phyloP scores from a whole-genome alignment of 2,888 invertebrate genomes.

The Thera obeliscata region DNA sequence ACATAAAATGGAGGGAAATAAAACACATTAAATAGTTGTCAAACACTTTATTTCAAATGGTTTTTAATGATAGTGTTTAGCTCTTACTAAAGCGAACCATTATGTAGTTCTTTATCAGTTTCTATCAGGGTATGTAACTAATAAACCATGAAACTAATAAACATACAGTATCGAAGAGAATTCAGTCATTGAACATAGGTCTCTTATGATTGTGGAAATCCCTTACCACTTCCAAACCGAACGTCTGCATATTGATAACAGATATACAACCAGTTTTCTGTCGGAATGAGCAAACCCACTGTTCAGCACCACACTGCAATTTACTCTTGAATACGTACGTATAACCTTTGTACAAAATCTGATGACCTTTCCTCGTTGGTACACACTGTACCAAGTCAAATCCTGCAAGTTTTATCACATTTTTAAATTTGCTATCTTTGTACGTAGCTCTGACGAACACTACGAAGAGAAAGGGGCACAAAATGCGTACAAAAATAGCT shows the following conservation, averaged over 20 bases:
- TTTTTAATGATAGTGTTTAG: not conserved
- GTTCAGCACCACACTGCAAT: slow-evolving; percentile 76
- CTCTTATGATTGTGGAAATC: slow-evolving; percentile 80
- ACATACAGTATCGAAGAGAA: not conserved
- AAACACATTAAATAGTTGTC: slow-evolving; percentile 11
- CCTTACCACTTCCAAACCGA: slow-evolving; percentile 74
- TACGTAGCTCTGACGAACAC: slow-evolving; percentile 20
- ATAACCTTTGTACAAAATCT: slow-evolving; percentile 76
- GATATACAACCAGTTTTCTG: slow-evolving; percentile 81
- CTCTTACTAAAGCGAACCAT: not conserved
- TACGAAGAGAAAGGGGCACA: slow-evolving; percentile 20
- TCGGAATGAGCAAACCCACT: slow-evolving; percentile 76
- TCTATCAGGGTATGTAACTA: not conserved
- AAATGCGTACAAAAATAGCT: slow-evolving; percentile 33
- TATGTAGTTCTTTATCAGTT: not conserved
- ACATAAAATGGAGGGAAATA: slow-evolving; percentile 4
- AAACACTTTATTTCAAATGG: slow-evolving; percentile 1
- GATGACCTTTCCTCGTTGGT: slow-evolving; percentile 76
- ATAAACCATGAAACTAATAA: not conserved
- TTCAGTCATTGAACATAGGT: slow-evolving; percentile 70
- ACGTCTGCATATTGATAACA: slow-evolving; percentile 76
- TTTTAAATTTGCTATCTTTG: slow-evolving; percentile 42
- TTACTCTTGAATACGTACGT: slow-evolving; percentile 77
- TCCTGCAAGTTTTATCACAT: slow-evolving; percentile 60
- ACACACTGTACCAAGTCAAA: slow-evolving; percentile 78